phyloP scores from a whole-genome alignment of 2,113 vertebrate species.

The Elgaria multicarinata region DNA sequence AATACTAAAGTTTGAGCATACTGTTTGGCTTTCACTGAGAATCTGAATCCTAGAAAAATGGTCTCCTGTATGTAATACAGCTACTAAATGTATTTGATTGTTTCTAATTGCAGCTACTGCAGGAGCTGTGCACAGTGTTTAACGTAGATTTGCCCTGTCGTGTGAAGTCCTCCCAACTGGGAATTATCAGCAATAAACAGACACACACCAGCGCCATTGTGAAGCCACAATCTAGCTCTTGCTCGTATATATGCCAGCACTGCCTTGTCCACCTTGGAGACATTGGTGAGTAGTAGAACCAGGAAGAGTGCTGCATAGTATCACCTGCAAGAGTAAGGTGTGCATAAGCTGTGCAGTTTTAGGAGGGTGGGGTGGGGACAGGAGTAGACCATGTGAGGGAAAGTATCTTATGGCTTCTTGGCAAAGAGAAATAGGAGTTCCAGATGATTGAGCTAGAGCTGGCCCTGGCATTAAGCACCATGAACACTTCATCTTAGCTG shows the following conservation, averaged over 20 bases:
- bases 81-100: background rate
- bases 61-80: background rate
- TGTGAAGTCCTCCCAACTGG: constrained; percentile 96
- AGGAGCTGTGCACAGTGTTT: constrained; percentile 98
- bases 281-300: constrained; percentile 85
- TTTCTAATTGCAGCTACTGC: constrained; percentile 84
- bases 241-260: constrained; percentile 99
- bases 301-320: background rate
- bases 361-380: background rate
- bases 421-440: background rate
- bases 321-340: background rate
- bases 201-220: constrained; percentile 90
- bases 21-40: background rate
- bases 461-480: background rate
- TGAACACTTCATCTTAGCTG: background rate
- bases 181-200: constrained; percentile 98
- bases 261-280: constrained; percentile 99
- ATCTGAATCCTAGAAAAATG: background rate
- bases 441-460: background rate
- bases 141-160: constrained; percentile 98
- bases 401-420: background rate
- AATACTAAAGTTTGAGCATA: background rate
- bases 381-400: background rate
- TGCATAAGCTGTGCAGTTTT: background rate
- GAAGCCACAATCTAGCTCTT: constrained; percentile 97